These are phyloP conservation scores for Eudorcas thomsonii DNA, from an alignment of 2,113 vertebrate genomes.

Conservation along the genomic window DNA sequence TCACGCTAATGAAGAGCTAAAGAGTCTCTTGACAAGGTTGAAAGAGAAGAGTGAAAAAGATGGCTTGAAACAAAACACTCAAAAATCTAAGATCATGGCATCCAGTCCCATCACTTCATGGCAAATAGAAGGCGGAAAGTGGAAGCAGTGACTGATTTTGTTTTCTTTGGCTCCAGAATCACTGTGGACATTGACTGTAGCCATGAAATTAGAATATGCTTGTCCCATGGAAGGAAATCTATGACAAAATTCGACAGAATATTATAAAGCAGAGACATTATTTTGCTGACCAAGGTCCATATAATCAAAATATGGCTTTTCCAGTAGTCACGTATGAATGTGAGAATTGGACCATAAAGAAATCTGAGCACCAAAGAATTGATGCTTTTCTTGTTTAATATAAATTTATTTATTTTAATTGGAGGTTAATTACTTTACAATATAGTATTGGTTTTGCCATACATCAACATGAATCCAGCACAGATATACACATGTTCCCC, in stretches of 20 bases:
- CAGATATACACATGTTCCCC: no score
- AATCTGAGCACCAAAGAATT: neutral
- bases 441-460: no score
- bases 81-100: neutral
- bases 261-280: neutral
- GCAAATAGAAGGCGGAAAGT: neutral
- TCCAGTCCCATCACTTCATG: neutral
- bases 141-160: neutral
- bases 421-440: no score
- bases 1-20: neutral
- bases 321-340: neutral
- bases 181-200: neutral
- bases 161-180: neutral
- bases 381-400: neutral
- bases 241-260: neutral
- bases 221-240: neutral
- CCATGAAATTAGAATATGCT: neutral
- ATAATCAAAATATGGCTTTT: neutral
- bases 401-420: no score
- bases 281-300: neutral
- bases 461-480: no score
- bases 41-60: neutral
- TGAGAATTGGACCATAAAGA: neutral
- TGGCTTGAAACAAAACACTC: neutral
- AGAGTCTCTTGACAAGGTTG: neutral